Conservation (phyloP, 2,797 vertebrate species). For the Chaetodon trifasciatus region DNA sequence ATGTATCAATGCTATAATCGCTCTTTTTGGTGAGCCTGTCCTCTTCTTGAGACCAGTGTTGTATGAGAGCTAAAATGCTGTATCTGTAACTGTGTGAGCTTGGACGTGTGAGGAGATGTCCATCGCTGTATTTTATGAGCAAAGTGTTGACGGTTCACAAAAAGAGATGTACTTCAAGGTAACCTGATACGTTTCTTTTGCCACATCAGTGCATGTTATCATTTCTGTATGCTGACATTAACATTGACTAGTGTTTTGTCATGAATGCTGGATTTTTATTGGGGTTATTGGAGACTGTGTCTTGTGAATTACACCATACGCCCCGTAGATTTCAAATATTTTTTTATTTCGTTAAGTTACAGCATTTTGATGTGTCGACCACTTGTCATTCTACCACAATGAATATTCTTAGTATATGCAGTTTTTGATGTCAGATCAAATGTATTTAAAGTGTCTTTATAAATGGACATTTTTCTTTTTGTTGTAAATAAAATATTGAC, state of each 20-base stretch:
- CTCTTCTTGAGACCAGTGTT: constrained; percentile 46
- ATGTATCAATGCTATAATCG: constrained; percentile 54
- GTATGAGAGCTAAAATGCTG: constrained; percentile 46
- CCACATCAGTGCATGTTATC: constrained; percentile 39
- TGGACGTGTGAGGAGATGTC: constrained; percentile 25
- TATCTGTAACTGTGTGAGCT: constrained; percentile 40
- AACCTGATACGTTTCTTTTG: constrained; percentile 42
- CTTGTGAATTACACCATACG: constrained; percentile 54
- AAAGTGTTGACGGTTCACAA: constrained; percentile 43
- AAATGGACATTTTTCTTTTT: constrained; percentile 68
- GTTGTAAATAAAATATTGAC: constrained; percentile 87
- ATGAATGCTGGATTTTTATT: constrained; percentile 81
- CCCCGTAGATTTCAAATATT: constrained; percentile 56
- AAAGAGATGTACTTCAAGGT: constrained; percentile 30
- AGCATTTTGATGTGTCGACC: constrained; percentile 64
- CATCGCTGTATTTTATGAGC: constrained; percentile 46
- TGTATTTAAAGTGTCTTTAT: constrained; percentile 81
- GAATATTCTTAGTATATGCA: constrained; percentile 71
- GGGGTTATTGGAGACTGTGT: constrained; percentile 40
- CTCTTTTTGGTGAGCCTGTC: constrained; percentile 39
- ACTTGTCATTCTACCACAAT: constrained; percentile 57
- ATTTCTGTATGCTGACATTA: constrained; percentile 50
- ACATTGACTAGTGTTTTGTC: constrained; percentile 45
- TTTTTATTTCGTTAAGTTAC: constrained; percentile 71
- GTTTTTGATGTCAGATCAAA: constrained; percentile 79